These are phyloP conservation scores for Apodemus agrarius DNA, from an alignment of 2,797 vertebrate species.

Conservation along the genomic window DNA sequence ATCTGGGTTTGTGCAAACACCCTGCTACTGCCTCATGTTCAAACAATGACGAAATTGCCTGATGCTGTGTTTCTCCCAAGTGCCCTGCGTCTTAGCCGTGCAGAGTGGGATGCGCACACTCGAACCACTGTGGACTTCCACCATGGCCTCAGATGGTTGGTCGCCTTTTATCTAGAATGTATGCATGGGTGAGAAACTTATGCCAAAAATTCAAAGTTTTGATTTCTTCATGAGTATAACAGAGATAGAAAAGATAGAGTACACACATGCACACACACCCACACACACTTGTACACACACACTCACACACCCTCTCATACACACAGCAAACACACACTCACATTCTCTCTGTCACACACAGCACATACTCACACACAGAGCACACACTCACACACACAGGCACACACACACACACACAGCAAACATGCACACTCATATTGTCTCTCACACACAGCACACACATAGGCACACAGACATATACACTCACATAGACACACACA, in stretches of 20 bases:
- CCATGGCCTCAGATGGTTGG: neutral
- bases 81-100: fast-evolving
- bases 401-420: neutral
- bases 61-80: neutral
- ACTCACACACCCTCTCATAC: no score
- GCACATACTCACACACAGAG: neutral
- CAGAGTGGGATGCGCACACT: fast-evolving
- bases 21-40: neutral
- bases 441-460: no score
- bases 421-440: neutral
- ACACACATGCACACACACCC: neutral
- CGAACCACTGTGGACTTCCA: no score
- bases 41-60: neutral
- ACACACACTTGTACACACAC: neutral
- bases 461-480: neutral
- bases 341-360: neutral
- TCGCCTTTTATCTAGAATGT: neutral
- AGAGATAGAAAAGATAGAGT: neutral
- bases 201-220: neutral
- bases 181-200: neutral
- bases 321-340: neutral
- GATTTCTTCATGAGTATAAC: neutral
- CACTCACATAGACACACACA: neutral
- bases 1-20: no score
- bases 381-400: neutral